A percentile compares a stretch with the other conserved stretches of the same genome.
Evolutionary conservation across 2,797 vertebrate genomes (phyloP).

Genomic region (Carapus acus): DNA sequence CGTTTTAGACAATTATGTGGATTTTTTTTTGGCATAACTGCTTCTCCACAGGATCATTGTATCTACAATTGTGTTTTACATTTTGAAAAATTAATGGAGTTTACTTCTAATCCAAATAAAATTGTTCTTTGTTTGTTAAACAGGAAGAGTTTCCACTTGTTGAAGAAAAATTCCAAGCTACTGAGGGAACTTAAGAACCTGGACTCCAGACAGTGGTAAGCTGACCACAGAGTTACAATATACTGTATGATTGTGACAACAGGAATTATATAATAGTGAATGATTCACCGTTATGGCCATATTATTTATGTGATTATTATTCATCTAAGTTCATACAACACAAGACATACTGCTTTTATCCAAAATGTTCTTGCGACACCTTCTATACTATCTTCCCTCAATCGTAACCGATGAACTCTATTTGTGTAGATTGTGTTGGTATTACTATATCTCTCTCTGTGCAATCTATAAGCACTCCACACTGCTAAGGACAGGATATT

Average conservation of each 20-base stretch:
- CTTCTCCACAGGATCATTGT: too few species aligned
- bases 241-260: too few species aligned
- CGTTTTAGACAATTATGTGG: too few species aligned
- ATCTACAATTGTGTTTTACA: too few species aligned
- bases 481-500: conserved; percentile 61
- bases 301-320: conserved; percentile 36
- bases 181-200: conserved; percentile 95
- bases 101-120: neutral
- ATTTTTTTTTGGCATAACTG: too few species aligned
- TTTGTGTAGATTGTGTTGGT: conserved; percentile 24
- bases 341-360: too few species aligned
- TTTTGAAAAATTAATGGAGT: too few species aligned
- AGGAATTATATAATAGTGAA: conserved; percentile 46
- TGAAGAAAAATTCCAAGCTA: conserved; percentile 98
- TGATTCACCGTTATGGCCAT: conserved; percentile 39
- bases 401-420: conserved; percentile 52
- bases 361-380: too few species aligned
- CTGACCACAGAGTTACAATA: neutral
- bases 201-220: conserved; percentile 97
- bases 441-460: conserved; percentile 20
- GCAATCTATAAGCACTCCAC: conserved; percentile 63
- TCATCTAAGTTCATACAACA: too few species aligned
- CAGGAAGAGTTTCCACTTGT: conserved; percentile 95
- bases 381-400: conserved; percentile 47
- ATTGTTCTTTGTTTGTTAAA: conserved; percentile 42